Evolutionary conservation across 2,888 invertebrate genomes (phyloP).

Genomic region (Limnephilus marmoratus): DNA sequence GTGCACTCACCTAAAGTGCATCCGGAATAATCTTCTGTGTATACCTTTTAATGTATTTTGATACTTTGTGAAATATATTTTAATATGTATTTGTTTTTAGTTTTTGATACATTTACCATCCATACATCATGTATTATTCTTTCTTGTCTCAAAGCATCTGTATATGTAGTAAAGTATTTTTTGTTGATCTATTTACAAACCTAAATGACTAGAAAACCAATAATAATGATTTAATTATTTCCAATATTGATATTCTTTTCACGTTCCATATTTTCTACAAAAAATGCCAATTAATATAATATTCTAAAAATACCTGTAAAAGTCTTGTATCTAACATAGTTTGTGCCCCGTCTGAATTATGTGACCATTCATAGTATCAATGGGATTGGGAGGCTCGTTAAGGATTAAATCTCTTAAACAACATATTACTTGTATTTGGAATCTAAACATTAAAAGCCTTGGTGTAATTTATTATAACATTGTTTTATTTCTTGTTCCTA

Average conservation of each 20-base stretch:
- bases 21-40: conserved; percentile 71
- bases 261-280: conserved; percentile 62
- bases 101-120: conserved; percentile 55
- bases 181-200: conserved; percentile 48
- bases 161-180: conserved; percentile 43
- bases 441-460: conserved; percentile 76
- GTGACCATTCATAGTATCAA: conserved; percentile 56
- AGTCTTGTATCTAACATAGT: conserved; percentile 58
- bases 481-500: conserved; percentile 59
- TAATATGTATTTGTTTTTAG: conserved; percentile 58
- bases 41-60: conserved; percentile 79
- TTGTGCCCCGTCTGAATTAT: conserved; percentile 61
- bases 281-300: conserved; percentile 66
- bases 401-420: conserved; percentile 71
- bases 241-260: conserved; percentile 56
- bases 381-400: conserved; percentile 57
- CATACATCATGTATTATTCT: not conserved
- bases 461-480: conserved; percentile 77
- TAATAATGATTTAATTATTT: conserved; percentile 48
- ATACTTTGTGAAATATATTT: conserved; percentile 77
- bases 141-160: conserved; percentile 31
- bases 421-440: conserved; percentile 75
- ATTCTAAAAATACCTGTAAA: conserved; percentile 64
- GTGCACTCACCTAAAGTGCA: conserved; percentile 43
- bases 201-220: conserved; percentile 47